These are phyloP conservation scores for Callocephalon fimbriatum DNA, from an alignment of 2,113 vertebrate genomes.

Conservation along the genomic window DNA sequence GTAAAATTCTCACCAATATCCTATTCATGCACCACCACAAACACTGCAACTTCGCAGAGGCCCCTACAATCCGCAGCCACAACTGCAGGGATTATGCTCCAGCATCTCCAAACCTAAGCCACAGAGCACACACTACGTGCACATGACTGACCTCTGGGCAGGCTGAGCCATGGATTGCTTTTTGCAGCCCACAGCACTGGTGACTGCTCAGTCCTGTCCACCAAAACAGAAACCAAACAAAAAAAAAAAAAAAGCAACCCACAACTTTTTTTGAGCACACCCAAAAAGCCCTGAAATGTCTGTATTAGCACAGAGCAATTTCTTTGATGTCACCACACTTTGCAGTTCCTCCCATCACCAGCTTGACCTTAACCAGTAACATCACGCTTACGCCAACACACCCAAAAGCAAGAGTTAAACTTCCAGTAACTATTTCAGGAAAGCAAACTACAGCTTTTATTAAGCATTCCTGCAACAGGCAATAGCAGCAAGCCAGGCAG, in stretches of 20 bases:
- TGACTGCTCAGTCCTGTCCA: neutral
- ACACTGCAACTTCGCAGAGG: neutral
- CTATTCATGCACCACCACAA: no score
- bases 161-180: neutral
- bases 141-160: neutral
- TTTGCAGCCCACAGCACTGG: neutral
- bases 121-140: fast-evolving
- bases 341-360: neutral
- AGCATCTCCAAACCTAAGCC: neutral
- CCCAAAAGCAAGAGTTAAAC: neutral
- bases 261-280: neutral
- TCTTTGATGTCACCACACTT: neutral
- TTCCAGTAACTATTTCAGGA: neutral
- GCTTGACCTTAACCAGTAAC: neutral
- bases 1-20: neutral
- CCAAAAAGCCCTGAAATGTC: neutral
- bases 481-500: no score
- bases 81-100: fast-evolving
- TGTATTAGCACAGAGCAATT: fast-evolving
- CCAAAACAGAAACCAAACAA: neutral
- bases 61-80: neutral
- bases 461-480: no score
- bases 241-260: neutral
- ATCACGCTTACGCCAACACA: fast-evolving
- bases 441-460: neutral